Evolutionary conservation across 2,113 vertebrate species (phyloP), one percentile per base, ranked within the genome.

Genomic region (Fregetta grallaria): DNA sequence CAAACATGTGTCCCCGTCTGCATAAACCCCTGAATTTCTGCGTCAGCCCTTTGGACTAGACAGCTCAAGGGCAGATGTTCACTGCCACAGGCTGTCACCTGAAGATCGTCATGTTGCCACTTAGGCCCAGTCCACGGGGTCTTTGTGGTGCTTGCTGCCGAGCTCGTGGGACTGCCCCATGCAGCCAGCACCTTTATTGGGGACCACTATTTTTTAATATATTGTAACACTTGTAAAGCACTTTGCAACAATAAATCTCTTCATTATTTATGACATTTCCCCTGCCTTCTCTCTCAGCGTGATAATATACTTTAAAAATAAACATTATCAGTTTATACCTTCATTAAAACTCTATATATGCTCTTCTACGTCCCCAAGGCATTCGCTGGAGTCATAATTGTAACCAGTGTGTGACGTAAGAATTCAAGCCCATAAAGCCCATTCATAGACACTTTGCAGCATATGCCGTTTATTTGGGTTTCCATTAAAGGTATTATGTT

Each of bases 401-500:
- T 75, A 97, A 92, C 90, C 91, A 89, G 94, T 6, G 11, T 30
- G 19, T 96, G 96, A 97, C 5, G n/a, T 97, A 97, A 96, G 87
- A 97, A 96, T 95, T 94, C 92, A 76, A 94, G 89, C 76, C 87
- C 80, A 90, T 98, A 97, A 98, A 98, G 83, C 23, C 55, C 29
- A 6, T 97, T 95, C 96, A 86, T 67, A 96, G 97, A 97, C 96
- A 95, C 97, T 95, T 97, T 2, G 52, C 92, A 97, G 94, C 97
- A 98, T 97, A 93, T 96, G 97, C 90, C 16, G 0, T 93, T 97
- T 98, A 95, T 97, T 96, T 97, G 91, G 77, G 71, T 80, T 98
- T 97, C 96, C 90, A 96, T 96, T 97, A 98, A 97, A 98, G 94
- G 89, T 78, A 97, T 97, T 95, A 94, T 84, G 86, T 97, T 98